Evolutionary conservation across 2,113 vertebrate species (phyloP).

Genomic region (Myxocyprinus asiaticus): DNA sequence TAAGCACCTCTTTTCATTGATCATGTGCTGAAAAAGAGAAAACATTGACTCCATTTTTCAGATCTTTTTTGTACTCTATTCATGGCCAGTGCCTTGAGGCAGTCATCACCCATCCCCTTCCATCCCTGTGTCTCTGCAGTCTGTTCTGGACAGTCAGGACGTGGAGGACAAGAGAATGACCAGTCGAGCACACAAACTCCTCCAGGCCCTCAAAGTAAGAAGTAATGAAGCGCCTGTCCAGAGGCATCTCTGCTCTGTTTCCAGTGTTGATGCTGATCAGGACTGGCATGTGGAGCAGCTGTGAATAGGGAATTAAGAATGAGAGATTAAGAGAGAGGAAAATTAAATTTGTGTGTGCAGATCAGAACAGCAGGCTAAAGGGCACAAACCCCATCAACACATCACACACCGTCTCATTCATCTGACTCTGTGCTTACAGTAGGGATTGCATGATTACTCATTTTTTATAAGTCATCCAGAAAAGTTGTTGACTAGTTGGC

Average conservation of each 20-base stretch:
- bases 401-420: not conserved
- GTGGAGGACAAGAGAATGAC: slow-evolving; percentile 74
- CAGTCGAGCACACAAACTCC: slow-evolving; percentile 72
- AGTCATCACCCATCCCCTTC: not conserved
- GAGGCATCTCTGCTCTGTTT: no score
- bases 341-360: not conserved
- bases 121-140: slow-evolving; percentile 12
- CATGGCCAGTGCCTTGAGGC: no score
- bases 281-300: not conserved
- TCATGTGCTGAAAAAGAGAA: no score
- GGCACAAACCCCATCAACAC: not conserved
- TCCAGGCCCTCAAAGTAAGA: slow-evolving; percentile 81
- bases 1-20: no score
- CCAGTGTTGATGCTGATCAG: slow-evolving; percentile 14
- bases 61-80: no score
- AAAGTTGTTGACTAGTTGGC: no score
- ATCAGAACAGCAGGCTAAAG: not conserved
- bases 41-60: no score
- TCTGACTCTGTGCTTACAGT: no score
- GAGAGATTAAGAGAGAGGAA: slow-evolving; percentile 25
- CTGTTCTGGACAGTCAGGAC: slow-evolving; percentile 62
- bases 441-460: no score
- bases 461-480: no score
- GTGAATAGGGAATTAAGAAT: slow-evolving; percentile 41
- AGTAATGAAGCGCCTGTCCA: slow-evolving; percentile 37